Evolutionary conservation across 2,888 invertebrate species (phyloP), one percentile per base, ranked within the genome.

Genomic region (Polydrusus cervinus): DNA sequence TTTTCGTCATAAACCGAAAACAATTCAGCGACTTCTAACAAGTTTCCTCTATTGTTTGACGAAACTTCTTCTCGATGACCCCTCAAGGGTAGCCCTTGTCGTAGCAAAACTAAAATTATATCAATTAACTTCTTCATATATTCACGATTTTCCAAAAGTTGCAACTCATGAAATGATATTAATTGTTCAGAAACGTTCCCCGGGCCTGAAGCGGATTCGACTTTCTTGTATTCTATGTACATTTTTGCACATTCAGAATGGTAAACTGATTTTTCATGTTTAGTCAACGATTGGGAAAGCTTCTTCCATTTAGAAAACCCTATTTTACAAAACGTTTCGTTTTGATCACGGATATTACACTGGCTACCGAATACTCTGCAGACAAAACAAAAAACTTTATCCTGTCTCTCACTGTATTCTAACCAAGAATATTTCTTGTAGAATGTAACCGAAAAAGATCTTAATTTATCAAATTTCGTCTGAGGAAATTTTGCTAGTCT

Each of bases 61-160:
- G 47, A 30, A 47, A 25, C 16, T 18, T 47, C 34, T 25, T 72
- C 66, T 30, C 60, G 14, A 38, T 66, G 66, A 11, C 72, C 66
- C 38, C 72, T 72, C 30, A 72, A 47, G 38, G 66, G 60, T 47
- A 72, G 8, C 16, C 66, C 66, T 65, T 72, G 65, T 30, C 66
- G 49, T 34, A 57, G 16, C 20, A 72, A 47, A 20, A 47, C 34
- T 43, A 72, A 60, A 43, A 66, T 72, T 20, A 72, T 47, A 30
- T 66, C 72, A 49, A 60, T 60, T 13, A 69, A 40, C 45, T 55
- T 74, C 62, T 16, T 53, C 25, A 45, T 20, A 38, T 69, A 62
- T 40, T 74, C 69, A 40, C 64, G 38, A 43, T 68, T 74, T 67
- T 73, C 45, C 10, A 16, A 40, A 40, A 61, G 14, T 55, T 71